Percentiles rank a stretch among this genome's conserved stretches.
These are phyloP conservation scores for Synergus gifuensis DNA, from an alignment of 2,888 invertebrate genomes.

Conservation along the genomic window DNA sequence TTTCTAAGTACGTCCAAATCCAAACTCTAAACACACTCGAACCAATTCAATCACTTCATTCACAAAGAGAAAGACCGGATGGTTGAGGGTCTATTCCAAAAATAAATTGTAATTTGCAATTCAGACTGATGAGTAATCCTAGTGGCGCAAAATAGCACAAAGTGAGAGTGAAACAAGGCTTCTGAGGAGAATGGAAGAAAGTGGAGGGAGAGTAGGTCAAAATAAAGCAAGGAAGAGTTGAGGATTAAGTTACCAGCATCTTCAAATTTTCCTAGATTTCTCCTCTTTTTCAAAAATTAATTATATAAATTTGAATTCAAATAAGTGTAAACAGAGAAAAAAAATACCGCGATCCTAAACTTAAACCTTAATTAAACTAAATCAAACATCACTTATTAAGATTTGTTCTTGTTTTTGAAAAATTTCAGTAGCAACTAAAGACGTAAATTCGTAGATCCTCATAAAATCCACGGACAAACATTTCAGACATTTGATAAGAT, in stretches of 20 bases:
- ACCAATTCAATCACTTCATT: constrained; percentile 14
- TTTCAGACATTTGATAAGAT: neutral
- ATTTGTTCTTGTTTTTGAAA: neutral
- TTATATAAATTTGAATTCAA: too few relatives aligned
- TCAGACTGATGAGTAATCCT: constrained; percentile 40
- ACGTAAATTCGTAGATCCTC: neutral
- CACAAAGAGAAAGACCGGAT: constrained; percentile 34
- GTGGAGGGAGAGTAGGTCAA: constrained; percentile 24
- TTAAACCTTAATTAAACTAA: neutral
- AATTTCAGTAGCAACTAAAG: neutral
- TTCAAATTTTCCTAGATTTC: neutral
- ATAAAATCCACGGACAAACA: neutral
- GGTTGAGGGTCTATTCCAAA: constrained; percentile 1
- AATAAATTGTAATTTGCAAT: constrained; percentile 39
- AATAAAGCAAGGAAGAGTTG: neutral
- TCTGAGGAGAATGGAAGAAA: constrained; percentile 17
- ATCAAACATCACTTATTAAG: neutral
- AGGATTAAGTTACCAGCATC: constrained; percentile 16
- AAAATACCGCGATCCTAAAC: neutral
- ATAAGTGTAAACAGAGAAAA: too few relatives aligned
- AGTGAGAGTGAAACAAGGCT: constrained; percentile 29
- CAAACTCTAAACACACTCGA: neutral
- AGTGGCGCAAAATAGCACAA: constrained; percentile 27
- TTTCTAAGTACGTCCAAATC: neutral
- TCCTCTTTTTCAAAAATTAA: neutral